Evolutionary conservation across 2,888 invertebrate genomes (phyloP).

Genomic region (Molorchus minor): DNA sequence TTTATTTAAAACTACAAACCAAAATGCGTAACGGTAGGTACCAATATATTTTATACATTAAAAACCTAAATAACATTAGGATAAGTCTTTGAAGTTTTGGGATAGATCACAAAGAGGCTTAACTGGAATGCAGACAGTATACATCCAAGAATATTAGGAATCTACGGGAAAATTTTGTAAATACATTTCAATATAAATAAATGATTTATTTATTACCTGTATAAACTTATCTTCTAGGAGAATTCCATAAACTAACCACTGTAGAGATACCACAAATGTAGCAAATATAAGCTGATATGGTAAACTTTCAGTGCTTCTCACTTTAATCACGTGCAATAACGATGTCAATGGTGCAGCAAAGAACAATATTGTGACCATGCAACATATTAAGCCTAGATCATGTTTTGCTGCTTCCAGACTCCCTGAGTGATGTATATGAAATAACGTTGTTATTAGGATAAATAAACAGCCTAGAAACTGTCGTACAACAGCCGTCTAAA

Average conservation of each 20-base stretch:
- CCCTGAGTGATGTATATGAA: conserved; percentile 69
- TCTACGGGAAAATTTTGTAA: conserved; percentile 62
- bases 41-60: no score
- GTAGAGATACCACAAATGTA: conserved; percentile 80
- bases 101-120: conserved; percentile 79
- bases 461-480: conserved; percentile 68
- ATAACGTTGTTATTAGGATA: conserved; percentile 66
- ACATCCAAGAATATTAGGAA: conserved; percentile 82
- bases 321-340: conserved; percentile 80
- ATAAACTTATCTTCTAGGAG: conserved; percentile 82
- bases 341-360: conserved; percentile 85
- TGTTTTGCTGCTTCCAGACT: conserved; percentile 66
- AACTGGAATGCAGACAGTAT: conserved; percentile 79
- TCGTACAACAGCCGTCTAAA: conserved; percentile 67
- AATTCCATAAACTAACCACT: conserved; percentile 88
- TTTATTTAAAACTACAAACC: conserved; percentile 1
- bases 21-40: background rate
- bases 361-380: conserved; percentile 79
- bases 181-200: background rate
- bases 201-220: conserved; percentile 66
- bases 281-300: conserved; percentile 88
- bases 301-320: conserved; percentile 83
- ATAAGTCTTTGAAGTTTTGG: conserved; percentile 58
- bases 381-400: conserved; percentile 75
- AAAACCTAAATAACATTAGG: conserved; percentile 27